These are phyloP conservation scores for Gymnocypris eckloni DNA, from an alignment of 2,797 vertebrate species.

Conservation along the genomic window DNA sequence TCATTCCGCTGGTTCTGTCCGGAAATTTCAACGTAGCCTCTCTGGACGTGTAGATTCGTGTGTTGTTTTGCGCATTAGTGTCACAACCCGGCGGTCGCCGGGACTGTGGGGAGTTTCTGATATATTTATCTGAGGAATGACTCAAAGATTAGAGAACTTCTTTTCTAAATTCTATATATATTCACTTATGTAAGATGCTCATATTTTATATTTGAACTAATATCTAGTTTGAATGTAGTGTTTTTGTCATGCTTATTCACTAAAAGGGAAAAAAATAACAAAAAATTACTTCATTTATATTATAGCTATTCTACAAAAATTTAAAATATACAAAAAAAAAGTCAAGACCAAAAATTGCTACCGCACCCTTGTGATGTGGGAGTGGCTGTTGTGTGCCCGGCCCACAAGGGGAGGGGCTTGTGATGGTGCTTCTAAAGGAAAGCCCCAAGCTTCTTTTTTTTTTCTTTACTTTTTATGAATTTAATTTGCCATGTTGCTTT, in stretches of 20 bases:
- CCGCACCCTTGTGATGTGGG: conserved; percentile 68
- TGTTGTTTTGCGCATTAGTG: conserved; percentile 67
- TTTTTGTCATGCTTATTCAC: conserved; percentile 81
- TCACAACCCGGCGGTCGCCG: conserved; percentile 67
- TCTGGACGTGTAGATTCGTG: conserved; percentile 69
- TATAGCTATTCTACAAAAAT: conserved; percentile 75
- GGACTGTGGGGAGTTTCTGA: conserved; percentile 79
- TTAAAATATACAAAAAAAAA: conserved; percentile 64
- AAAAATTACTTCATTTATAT: conserved; percentile 77
- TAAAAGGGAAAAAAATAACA: conserved; percentile 68
- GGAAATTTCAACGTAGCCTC: conserved; percentile 62
- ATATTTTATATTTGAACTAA: conserved; percentile 86
- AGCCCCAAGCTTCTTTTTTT: conserved; percentile 52
- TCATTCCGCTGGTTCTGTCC: conserved; percentile 70
- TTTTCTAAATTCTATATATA: conserved; percentile 77
- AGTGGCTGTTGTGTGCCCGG: conserved; percentile 63
- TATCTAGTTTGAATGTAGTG: conserved; percentile 88
- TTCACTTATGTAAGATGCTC: conserved; percentile 82
- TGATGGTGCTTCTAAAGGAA: conserved; percentile 63
- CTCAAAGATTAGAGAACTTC: conserved; percentile 74
- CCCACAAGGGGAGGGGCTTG: conserved; percentile 57
- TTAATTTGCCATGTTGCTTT: conserved; percentile 79
- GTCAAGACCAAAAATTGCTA: conserved; percentile 86
- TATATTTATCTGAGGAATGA: conserved; percentile 83
- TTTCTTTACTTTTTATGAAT: conserved; percentile 64